Percentiles rank a stretch among this genome's conserved stretches.
These are phyloP conservation scores for Melitaea cinxia DNA, from an alignment of 1,140 invertebrate species.

Conservation along the genomic window DNA sequence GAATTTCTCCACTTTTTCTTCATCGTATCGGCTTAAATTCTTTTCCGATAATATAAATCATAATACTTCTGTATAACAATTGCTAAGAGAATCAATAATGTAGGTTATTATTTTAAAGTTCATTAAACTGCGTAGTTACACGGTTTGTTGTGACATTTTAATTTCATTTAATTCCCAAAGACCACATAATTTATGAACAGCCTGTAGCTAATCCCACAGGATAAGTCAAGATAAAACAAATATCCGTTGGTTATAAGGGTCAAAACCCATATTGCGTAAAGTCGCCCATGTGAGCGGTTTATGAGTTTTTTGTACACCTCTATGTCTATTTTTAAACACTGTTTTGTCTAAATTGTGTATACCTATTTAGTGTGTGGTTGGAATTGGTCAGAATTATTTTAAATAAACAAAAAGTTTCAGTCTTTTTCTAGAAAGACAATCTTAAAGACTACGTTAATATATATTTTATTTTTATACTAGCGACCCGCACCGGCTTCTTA, in stretches of 20 bases:
- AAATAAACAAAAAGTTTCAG: neutral
- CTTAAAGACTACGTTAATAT: no score
- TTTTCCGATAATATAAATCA: constrained; percentile 7
- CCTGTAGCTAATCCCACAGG: constrained; percentile 61
- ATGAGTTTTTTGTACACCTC: constrained; percentile 73
- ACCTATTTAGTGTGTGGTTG: constrained; percentile 28
- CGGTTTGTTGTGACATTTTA: neutral
- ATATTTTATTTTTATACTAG: no score
- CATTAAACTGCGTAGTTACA: no score
- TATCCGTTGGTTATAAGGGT: constrained; percentile 75
- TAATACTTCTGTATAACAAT: constrained; percentile 15
- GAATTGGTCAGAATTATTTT: constrained; percentile 22
- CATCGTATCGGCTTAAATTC: constrained; percentile 1
- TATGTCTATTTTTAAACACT: constrained; percentile 67
- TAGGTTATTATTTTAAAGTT: no score
- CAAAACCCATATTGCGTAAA: constrained; percentile 79
- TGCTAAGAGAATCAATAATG: no score
- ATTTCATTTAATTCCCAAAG: neutral
- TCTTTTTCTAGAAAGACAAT: neutral
- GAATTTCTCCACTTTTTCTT: constrained; percentile 10
- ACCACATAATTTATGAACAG: constrained; percentile 16
- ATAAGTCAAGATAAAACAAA: constrained; percentile 75
- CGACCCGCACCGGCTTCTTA: no score
- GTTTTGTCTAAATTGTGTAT: constrained; percentile 47
- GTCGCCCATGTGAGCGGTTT: constrained; percentile 63